Evolutionary conservation across 1,140 invertebrate genomes (phyloP).

Genomic region (Brachionus paranguensis): DNA sequence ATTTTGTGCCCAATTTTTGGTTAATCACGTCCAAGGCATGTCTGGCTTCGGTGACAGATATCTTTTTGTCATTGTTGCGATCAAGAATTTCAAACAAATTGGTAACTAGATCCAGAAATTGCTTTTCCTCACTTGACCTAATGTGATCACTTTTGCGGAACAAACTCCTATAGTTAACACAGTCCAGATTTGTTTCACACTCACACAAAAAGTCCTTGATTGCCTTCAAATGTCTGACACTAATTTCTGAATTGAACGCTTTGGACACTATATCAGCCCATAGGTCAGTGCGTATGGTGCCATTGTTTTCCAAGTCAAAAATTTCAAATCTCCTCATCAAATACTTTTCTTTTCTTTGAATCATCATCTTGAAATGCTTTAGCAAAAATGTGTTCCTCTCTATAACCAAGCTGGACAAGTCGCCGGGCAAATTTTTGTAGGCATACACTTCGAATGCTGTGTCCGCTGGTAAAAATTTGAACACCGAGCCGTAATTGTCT

Average conservation of each 20-base stretch:
- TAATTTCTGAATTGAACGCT: not conserved
- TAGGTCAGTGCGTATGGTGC: not conserved
- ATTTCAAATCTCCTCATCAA: not conserved
- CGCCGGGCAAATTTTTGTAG: not conserved
- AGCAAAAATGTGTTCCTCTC: not conserved
- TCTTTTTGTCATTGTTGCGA: not conserved
- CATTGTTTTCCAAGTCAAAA: not conserved
- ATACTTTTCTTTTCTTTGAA: not conserved
- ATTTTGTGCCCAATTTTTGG: not conserved
- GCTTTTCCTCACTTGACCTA: not conserved
- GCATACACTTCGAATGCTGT: not conserved
- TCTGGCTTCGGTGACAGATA: not conserved
- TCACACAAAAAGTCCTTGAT: constrained; percentile 16
- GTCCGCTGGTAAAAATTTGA: not conserved
- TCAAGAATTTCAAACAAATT: constrained; percentile 8
- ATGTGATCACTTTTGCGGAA: not conserved
- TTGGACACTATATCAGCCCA: constrained; percentile 8
- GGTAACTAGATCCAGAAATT: not conserved
- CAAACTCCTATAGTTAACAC: not conserved
- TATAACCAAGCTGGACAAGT: not conserved
- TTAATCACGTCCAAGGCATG: not conserved
- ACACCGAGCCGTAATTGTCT: not conserved
- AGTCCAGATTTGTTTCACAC: constrained; percentile 5
- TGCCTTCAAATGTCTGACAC: not conserved
- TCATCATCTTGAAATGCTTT: not conserved